phyloP scores from a whole-genome alignment of 2,888 invertebrate species.

The Sepioteuthis lessoniana region DNA sequence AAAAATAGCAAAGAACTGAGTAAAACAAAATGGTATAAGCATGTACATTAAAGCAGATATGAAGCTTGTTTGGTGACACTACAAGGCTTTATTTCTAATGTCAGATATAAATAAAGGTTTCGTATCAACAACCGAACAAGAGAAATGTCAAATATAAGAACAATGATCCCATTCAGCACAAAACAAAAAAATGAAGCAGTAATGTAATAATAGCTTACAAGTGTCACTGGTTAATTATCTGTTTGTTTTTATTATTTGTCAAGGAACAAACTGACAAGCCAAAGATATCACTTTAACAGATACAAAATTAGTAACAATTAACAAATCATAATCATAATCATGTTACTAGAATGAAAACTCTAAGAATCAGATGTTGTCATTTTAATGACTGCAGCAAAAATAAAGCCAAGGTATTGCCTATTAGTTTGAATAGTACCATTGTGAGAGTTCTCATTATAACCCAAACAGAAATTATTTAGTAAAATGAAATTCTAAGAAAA shows the following conservation, averaged over 20 bases:
- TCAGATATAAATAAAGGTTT: conserved; percentile 25
- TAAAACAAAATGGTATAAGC: too few species aligned
- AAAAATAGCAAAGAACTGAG: too few species aligned
- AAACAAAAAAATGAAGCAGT: background rate
- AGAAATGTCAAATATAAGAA: background rate
- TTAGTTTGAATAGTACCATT: too few species aligned
- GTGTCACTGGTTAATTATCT: background rate
- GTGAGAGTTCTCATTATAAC: too few species aligned
- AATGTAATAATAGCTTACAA: background rate
- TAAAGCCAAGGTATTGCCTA: too few species aligned
- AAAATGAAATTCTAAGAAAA: too few species aligned
- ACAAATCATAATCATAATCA: too few species aligned
- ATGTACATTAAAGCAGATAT: too few species aligned
- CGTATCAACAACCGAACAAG: background rate
- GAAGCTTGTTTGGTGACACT: background rate
- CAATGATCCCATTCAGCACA: background rate
- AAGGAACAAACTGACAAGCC: background rate
- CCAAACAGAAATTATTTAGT: too few species aligned
- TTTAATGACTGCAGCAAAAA: too few species aligned
- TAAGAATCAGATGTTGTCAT: too few species aligned
- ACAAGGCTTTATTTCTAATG: background rate
- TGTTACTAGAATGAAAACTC: background rate
- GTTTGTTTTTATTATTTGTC: background rate
- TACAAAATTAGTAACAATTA: background rate
- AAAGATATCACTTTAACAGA: background rate